These are phyloP conservation scores for Echeneis naucrates DNA, from an alignment of 2,797 vertebrate genomes.

Conservation along the genomic window DNA sequence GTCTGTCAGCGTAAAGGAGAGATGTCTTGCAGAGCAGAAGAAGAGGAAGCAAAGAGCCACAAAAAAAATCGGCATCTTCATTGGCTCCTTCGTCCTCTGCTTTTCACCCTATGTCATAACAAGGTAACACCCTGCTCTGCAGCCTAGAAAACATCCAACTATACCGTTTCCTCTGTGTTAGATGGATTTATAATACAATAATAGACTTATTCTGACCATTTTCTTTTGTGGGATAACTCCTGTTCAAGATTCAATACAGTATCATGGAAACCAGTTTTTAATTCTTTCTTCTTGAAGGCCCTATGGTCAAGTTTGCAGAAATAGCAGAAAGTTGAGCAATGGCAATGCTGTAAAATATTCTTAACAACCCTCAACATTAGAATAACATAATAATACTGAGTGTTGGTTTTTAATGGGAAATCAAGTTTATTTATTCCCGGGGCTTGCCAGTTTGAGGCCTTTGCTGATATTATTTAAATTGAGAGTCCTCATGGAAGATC, in stretches of 20 bases:
- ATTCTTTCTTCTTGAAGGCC: not conserved
- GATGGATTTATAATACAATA: not conserved
- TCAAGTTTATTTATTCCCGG: too few relatives aligned
- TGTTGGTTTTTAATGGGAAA: not conserved
- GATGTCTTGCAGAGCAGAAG: slow-evolving; percentile 86
- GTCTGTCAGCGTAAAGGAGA: slow-evolving; percentile 84
- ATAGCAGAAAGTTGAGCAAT: too few relatives aligned
- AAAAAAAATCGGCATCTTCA: slow-evolving; percentile 89
- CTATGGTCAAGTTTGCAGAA: not conserved
- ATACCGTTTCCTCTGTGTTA: not conserved
- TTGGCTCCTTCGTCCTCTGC: slow-evolving; percentile 87
- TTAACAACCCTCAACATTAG: not conserved
- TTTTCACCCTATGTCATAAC: slow-evolving; percentile 88
- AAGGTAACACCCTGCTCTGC: slow-evolving; percentile 69
- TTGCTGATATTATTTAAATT: not conserved
- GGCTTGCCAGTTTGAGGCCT: not conserved
- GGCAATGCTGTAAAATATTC: not conserved
- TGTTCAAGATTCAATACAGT: not conserved
- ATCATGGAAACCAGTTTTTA: too few relatives aligned
- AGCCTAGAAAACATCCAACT: not conserved
- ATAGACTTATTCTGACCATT: not conserved
- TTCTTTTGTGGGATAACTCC: not conserved
- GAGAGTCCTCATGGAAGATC: not conserved
- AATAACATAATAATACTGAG: not conserved
- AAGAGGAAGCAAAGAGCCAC: slow-evolving; percentile 81